Percentiles rank a stretch among this genome's conserved stretches.
Conservation (phyloP, 2,113 vertebrate species). For the Calypte anna region DNA sequence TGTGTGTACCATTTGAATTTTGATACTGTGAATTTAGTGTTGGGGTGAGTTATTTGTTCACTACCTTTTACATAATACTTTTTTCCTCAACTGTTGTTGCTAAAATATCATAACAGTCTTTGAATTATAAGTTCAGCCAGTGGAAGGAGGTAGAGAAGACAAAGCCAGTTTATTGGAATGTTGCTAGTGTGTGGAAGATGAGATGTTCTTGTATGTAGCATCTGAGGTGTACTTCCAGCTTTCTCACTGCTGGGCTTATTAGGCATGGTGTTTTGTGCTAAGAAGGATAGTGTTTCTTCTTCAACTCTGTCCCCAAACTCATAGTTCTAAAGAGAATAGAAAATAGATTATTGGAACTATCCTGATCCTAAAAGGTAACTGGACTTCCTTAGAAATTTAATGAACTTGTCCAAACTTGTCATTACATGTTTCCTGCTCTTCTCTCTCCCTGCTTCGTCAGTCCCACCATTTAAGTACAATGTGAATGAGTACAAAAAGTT, state of each 20-base stretch:
- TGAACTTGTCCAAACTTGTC: background rate
- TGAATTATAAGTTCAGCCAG: background rate
- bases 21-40: conserved; percentile 59
- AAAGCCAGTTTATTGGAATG: conserved; percentile 50
- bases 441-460: rapidly evolving
- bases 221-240: conserved; percentile 39
- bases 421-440: background rate
- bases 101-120: background rate
- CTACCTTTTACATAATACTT: conserved; percentile 32
- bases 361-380: conserved; percentile 18
- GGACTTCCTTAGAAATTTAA: conserved; percentile 10
- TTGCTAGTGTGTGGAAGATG: conserved; percentile 28
- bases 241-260: background rate
- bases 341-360: background rate
- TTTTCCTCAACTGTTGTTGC: conserved; percentile 15
- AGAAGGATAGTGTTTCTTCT: conserved; percentile 20
- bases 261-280: background rate
- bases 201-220: conserved; percentile 16
- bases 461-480: background rate
- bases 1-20: conserved; percentile 63
- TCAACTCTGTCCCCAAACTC: background rate
- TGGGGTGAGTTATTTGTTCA: conserved; percentile 36
- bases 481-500: background rate
- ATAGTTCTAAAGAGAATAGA: conserved; percentile 39
- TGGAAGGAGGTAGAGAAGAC: conserved; percentile 52